Conservation (phyloP, 2,888 invertebrate species). For the Sinotaia quadrata region DNA sequence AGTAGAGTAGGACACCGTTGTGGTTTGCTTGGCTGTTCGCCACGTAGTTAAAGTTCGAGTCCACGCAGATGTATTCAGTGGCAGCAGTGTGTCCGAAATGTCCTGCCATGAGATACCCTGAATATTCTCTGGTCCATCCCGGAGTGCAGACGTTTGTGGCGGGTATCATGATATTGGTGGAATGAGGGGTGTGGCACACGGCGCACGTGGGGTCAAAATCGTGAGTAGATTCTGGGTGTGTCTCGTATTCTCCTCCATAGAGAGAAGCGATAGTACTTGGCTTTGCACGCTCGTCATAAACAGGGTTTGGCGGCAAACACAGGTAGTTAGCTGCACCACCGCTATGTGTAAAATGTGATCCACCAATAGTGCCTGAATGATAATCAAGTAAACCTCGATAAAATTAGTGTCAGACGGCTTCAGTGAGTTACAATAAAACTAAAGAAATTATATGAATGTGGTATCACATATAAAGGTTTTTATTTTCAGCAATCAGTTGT, state of each 20-base stretch:
- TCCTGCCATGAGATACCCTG: conserved; percentile 1
- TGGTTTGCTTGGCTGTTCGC: background rate
- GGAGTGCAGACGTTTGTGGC: background rate
- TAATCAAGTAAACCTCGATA: too few relatives aligned
- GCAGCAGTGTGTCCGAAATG: background rate
- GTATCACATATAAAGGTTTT: too few relatives aligned
- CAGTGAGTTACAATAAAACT: too few relatives aligned
- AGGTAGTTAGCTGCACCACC: background rate
- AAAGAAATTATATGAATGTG: too few relatives aligned
- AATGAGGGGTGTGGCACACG: background rate
- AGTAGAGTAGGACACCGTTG: background rate
- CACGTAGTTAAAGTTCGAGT: background rate
- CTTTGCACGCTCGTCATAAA: background rate
- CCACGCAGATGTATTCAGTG: conserved; percentile 2
- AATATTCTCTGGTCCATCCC: background rate
- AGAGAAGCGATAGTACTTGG: background rate
- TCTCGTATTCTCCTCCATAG: background rate
- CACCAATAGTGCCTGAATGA: background rate
- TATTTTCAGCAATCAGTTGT: too few relatives aligned
- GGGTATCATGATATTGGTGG: background rate
- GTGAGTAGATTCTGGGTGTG: too few relatives aligned
- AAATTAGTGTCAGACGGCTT: too few relatives aligned
- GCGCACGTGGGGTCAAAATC: background rate
- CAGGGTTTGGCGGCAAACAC: background rate
- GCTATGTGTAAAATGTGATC: background rate